Evolutionary conservation across 30 jellyfish, hydroid and myxozoan genomes (phyloP).

Genomic region (Mastigias papua): DNA sequence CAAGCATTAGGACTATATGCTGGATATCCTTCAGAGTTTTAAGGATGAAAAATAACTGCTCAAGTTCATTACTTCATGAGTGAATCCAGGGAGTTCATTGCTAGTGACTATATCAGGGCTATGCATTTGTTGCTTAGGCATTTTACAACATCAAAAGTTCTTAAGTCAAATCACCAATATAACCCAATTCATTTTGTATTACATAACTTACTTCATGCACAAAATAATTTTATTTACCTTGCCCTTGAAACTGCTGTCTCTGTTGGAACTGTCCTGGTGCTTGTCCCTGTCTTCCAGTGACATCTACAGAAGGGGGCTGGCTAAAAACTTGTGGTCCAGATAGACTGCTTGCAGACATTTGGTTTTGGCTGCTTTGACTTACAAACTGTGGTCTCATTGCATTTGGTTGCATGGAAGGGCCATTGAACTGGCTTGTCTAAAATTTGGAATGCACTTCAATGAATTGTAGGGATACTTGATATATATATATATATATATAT

Average conservation of each 20-base stretch:
- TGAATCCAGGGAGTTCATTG: no score
- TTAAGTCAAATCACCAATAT: no score
- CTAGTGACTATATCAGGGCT: no score
- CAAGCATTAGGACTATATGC: no score
- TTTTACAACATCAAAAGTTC: no score
- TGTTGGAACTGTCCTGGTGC: conserved; percentile 48
- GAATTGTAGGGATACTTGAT: not conserved
- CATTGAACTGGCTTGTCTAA: conserved; percentile 64
- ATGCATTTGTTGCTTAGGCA: no score
- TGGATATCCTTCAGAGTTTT: no score
- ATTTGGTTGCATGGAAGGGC: conserved; percentile 17
- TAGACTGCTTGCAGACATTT: conserved; percentile 33
- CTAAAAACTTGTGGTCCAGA: conserved; percentile 77
- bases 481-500: no score
- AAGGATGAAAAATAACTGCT: no score
- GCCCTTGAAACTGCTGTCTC: conserved; percentile 45
- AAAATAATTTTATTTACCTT: conserved; percentile 44
- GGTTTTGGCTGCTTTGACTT: conserved; percentile 29
- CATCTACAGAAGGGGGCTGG: conserved; percentile 58
- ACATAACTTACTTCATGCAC: no score
- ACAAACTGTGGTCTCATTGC: conserved; percentile 14
- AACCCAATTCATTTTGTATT: no score
- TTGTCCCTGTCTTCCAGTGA: conserved; percentile 44
- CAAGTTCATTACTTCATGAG: no score
- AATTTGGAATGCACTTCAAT: not conserved